phyloP scores from a whole-genome alignment of 1,140 invertebrate genomes.

The Chlorops oryzae region DNA sequence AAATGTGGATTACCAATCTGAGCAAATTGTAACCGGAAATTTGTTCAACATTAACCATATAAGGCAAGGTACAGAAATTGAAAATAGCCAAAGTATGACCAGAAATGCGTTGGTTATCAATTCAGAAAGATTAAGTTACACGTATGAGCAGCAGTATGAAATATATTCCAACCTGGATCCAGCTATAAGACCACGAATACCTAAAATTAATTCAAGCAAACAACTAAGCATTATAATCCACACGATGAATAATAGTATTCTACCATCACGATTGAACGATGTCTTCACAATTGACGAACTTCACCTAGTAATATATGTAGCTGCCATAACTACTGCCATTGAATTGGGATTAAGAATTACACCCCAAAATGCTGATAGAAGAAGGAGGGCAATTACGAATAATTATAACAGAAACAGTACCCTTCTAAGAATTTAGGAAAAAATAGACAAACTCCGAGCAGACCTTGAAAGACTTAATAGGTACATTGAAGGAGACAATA shows the following conservation, averaged over 20 bases:
- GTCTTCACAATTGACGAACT: background rate
- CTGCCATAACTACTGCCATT: background rate
- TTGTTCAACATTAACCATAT: no score
- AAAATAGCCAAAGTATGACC: no score
- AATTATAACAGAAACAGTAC: background rate
- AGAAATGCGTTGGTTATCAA: background rate
- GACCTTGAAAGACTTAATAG: background rate
- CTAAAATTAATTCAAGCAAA: background rate
- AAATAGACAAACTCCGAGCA: background rate
- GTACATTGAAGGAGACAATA: background rate
- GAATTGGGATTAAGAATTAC: background rate
- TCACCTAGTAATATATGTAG: background rate
- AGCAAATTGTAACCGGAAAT: background rate
- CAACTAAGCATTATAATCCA: background rate
- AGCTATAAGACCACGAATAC: background rate
- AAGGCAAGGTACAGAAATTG: no score
- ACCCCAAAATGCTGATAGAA: background rate
- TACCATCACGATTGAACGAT: background rate
- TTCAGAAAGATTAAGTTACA: background rate
- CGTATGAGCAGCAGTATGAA: background rate
- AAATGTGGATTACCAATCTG: background rate
- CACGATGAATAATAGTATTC: background rate
- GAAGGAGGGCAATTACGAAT: no score
- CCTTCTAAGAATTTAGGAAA: background rate
- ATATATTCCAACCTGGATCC: background rate